Percentiles rank a stretch among this genome's conserved stretches.
phyloP scores from a whole-genome alignment of 1,140 invertebrate species.

The Drosophila lacteicornis region DNA sequence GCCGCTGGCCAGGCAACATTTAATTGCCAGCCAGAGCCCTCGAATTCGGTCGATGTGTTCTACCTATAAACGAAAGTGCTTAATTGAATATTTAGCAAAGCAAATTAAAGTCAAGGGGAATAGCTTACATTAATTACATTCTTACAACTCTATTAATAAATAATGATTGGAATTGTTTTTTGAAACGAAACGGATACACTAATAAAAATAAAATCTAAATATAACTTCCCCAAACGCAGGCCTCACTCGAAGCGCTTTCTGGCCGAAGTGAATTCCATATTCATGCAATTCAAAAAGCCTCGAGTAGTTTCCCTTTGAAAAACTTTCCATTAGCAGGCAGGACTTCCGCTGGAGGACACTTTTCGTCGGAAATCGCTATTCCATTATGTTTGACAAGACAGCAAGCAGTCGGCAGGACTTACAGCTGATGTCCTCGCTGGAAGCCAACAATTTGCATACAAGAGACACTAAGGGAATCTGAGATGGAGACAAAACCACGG shows the following conservation, averaged over 20 bases:
- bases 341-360: conserved; percentile 13
- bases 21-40: conserved; percentile 59
- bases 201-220: not conserved
- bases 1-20: conserved; percentile 38
- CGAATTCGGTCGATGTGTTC: conserved; percentile 9
- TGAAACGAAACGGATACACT: too few species aligned
- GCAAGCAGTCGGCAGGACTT: not conserved
- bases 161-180: not conserved
- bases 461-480: conserved; percentile 29
- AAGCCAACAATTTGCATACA: conserved; percentile 41
- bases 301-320: conserved; percentile 3
- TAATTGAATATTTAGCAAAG: conserved; percentile 69
- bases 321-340: conserved; percentile 25
- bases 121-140: not conserved
- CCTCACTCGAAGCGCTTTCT: not conserved
- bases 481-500: conserved; percentile 22
- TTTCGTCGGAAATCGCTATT: conserved; percentile 11
- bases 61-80: conserved; percentile 22
- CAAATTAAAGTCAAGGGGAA: conserved; percentile 34
- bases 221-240: not conserved
- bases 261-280: conserved; percentile 4
- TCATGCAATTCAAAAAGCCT: not conserved
- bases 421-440: conserved; percentile 26
- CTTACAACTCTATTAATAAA: not conserved
- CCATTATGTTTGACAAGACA: conserved; percentile 31